Evolutionary conservation across 1,140 invertebrate species (phyloP).

Genomic region (Luehdorfia chinensis): DNA sequence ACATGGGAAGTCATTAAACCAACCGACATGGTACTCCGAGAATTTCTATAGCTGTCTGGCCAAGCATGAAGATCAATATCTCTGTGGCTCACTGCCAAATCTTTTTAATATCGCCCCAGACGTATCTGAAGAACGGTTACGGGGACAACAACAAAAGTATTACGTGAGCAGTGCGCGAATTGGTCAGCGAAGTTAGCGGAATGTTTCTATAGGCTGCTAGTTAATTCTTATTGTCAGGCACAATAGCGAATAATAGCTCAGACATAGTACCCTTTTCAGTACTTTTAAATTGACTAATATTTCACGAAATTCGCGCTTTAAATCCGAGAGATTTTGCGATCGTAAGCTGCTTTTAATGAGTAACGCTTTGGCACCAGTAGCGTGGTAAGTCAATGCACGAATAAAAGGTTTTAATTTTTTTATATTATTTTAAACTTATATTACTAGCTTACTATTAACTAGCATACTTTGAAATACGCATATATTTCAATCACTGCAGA

Average conservation of each 20-base stretch:
- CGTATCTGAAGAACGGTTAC: slow-evolving; percentile 65
- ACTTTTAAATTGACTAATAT: slow-evolving; percentile 57
- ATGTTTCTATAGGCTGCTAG: slow-evolving; percentile 48
- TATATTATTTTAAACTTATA: too few species aligned
- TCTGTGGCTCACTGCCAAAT: slow-evolving; percentile 69
- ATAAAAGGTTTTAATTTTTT: too few species aligned
- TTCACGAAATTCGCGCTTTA: slow-evolving; percentile 37
- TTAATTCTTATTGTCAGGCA: slow-evolving; percentile 65
- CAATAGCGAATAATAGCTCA: slow-evolving; percentile 60
- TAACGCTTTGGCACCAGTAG: too few species aligned
- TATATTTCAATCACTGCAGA: too few species aligned
- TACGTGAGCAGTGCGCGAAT: slow-evolving; percentile 62
- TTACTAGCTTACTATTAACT: too few species aligned
- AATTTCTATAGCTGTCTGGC: slow-evolving; percentile 67
- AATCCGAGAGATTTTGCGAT: slow-evolving; percentile 43
- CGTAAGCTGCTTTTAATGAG: slow-evolving; percentile 23
- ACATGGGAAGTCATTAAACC: slow-evolving; percentile 74
- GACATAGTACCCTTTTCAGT: slow-evolving; percentile 43
- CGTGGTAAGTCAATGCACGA: too few species aligned
- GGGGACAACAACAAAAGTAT: slow-evolving; percentile 71
- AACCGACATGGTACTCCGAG: slow-evolving; percentile 64
- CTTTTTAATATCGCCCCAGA: slow-evolving; percentile 74
- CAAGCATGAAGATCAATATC: slow-evolving; percentile 75
- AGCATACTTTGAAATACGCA: too few species aligned
- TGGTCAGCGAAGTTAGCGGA: slow-evolving; percentile 32